Conservation (phyloP, 2,888 invertebrate species). For the Ypsolopha sequella region DNA sequence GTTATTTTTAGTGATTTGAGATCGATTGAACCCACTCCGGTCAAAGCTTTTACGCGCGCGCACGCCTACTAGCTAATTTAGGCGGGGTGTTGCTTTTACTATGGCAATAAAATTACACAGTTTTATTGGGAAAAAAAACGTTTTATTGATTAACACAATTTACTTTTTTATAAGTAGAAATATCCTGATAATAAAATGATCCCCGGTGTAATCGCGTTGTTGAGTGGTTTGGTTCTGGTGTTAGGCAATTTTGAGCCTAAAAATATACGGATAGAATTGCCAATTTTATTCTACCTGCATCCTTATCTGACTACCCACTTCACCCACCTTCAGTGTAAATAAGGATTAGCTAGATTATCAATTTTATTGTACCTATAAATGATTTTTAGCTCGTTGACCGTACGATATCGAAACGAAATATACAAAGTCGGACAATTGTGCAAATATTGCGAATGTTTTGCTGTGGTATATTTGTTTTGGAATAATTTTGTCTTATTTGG, state of each 20-base stretch:
- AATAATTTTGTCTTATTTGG: slow-evolving; percentile 28
- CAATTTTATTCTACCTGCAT: slow-evolving; percentile 33
- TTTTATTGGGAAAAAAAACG: no score
- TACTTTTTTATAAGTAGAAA: slow-evolving; percentile 7
- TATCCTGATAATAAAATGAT: slow-evolving; percentile 20
- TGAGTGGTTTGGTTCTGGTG: slow-evolving; percentile 17
- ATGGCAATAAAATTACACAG: no score
- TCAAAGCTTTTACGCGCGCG: no score
- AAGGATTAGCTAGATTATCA: slow-evolving; percentile 61
- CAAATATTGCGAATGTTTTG: slow-evolving; percentile 33
- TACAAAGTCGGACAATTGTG: slow-evolving; percentile 45
- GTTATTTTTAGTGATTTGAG: no score
- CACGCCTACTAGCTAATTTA: no score
- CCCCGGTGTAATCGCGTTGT: slow-evolving; percentile 17
- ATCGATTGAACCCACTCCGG: no score
- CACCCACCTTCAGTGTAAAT: slow-evolving; percentile 55
- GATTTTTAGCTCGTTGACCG: slow-evolving; percentile 37
- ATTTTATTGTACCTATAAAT: slow-evolving; percentile 48
- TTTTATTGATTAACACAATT: not conserved
- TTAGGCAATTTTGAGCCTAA: slow-evolving; percentile 18
- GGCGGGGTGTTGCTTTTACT: no score
- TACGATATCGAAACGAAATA: slow-evolving; percentile 19
- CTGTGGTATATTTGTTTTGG: slow-evolving; percentile 20
- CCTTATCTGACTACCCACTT: slow-evolving; percentile 58
- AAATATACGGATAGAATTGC: slow-evolving; percentile 43